Evolutionary conservation across 2,113 vertebrate genomes (phyloP).

Genomic region (Microcebus murinus): DNA sequence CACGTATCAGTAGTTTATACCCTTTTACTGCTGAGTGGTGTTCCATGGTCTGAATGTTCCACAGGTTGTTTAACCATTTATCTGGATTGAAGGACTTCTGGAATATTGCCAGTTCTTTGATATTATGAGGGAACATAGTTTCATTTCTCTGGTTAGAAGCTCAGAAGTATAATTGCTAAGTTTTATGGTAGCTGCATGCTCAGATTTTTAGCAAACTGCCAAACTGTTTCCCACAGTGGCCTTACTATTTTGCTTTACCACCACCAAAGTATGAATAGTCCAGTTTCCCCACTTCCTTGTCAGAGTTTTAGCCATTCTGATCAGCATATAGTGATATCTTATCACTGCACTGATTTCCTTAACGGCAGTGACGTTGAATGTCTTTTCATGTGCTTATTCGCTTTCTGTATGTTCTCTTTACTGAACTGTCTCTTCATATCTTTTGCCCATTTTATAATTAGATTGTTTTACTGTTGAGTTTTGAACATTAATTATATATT

Average conservation of each 20-base stretch:
- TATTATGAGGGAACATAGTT: neutral
- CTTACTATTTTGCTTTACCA: neutral
- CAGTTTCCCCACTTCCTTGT: neutral
- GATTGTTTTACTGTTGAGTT: no score
- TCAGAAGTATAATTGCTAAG: neutral
- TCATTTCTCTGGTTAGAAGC: neutral
- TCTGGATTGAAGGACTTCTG: neutral
- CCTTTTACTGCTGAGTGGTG: neutral
- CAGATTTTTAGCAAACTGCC: neutral
- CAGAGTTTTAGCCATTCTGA: neutral
- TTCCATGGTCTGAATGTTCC: neutral
- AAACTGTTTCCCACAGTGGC: neutral
- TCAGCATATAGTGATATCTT: no score
- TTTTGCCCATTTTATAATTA: no score
- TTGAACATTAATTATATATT: no score
- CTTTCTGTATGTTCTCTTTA: no score
- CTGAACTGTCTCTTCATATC: no score
- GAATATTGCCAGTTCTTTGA: neutral
- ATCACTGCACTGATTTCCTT: no score
- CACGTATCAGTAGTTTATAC: neutral
- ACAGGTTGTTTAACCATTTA: neutral
- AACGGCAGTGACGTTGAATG: no score
- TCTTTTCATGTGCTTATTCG: no score
- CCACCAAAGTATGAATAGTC: neutral
- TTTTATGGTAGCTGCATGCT: neutral